phyloP scores from a whole-genome alignment of 2,888 invertebrate genomes.

The Pseudococcus viburni region DNA sequence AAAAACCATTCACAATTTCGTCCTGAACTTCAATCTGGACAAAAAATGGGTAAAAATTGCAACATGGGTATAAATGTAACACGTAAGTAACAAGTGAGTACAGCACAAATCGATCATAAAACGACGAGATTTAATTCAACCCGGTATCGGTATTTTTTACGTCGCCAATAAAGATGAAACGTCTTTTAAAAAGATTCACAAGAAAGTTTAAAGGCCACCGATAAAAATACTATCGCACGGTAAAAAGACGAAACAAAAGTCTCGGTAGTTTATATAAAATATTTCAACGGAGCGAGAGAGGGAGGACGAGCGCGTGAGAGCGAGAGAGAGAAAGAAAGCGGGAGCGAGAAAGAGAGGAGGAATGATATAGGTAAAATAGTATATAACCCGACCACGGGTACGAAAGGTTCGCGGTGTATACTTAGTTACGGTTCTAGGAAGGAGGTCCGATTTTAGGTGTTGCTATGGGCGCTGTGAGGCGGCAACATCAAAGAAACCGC shows the following conservation, averaged over 20 bases:
- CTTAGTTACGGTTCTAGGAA: constrained; percentile 68
- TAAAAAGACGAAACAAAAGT: constrained; percentile 64
- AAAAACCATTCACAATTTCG: not conserved
- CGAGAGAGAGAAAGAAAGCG: constrained; percentile 55
- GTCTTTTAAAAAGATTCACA: constrained; percentile 62
- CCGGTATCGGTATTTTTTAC: not conserved
- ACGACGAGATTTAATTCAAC: not conserved
- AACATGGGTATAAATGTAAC: not conserved
- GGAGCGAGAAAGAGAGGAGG: constrained; percentile 58
- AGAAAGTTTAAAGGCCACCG: constrained; percentile 66
- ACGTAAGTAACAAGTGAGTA: not conserved
- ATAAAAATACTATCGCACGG: constrained; percentile 61
- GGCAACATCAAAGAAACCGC: constrained; percentile 68
- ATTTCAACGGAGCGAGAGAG: constrained; percentile 63
- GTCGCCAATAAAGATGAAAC: constrained; percentile 10
- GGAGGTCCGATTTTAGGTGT: constrained; percentile 67
- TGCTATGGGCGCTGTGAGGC: constrained; percentile 67
- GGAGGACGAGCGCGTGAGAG: constrained; percentile 59
- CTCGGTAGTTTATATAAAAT: constrained; percentile 65
- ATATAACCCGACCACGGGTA: constrained; percentile 50
- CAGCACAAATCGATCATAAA: not conserved
- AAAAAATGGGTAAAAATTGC: not conserved
- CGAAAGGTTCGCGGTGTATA: constrained; percentile 67
- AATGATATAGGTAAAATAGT: constrained; percentile 68
- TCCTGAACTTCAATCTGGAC: not conserved